Base-by-base conservation (phyloP, 2,888 invertebrate genomes). In the Micoletzkya japonica region DNA sequence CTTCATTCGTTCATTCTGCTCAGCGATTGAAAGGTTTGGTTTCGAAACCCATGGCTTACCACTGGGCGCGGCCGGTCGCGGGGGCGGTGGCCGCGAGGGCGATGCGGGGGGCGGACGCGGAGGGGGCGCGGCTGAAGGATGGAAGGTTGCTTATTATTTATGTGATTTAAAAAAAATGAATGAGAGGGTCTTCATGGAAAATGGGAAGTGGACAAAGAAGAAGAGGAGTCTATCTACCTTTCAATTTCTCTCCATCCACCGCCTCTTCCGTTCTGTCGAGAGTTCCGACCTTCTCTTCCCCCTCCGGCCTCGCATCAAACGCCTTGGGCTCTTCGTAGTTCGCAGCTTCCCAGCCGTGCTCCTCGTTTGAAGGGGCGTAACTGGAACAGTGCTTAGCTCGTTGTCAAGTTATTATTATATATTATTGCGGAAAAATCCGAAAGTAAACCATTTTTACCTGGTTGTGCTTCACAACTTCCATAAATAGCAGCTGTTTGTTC, bases 51-150 rank as follows among this genome's bases (percentile, higher is more conserved):
- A 57, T 3, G 2, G 1, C 59, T 36, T 17, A 61, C 61, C 61
- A 49, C 30, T 49, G 10, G 61, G 61, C 30, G 50, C 50, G 24
- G 52, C 34, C 26, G 64, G 64, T 6, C 50, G 50, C 52, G 52
- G 49, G 4, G 64, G 64, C 6, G 30, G 34, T 7, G 52, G 50
- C 14, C 50, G 64, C n/a, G 64, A 50, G 3, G 61, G 61, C 0
- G 61, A 61, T 1, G 64, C 64, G 34, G 64, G 24, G 6, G 64
- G 64, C 32, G 64, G 64, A 36, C 64, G 64, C 0, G 64, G 64
- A 2, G 64, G 64, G 24, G 64, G 52, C 2, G 52, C 63, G 10
- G 34, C 10, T n/a, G 26, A 24, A 44, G 44, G 44, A 14, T n/a
- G n/a, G 44, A 20, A 44, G 44, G 44, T 44, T 14, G 20, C 10